Conservation (phyloP, 2,797 vertebrate species). For the Silurus aristotelis region DNA sequence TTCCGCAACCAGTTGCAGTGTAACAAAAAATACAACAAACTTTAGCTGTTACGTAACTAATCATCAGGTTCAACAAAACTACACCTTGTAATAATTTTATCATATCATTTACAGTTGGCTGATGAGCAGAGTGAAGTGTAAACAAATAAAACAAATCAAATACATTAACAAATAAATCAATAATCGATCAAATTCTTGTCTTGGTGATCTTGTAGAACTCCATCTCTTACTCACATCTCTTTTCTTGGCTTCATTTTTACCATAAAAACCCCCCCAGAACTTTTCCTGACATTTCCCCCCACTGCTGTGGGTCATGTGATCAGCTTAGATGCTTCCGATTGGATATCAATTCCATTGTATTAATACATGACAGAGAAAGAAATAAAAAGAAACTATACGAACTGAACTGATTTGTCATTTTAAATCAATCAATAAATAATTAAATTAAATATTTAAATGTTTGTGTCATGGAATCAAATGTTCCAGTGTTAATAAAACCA, state of each 20-base stretch:
- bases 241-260: background rate
- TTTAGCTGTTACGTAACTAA: background rate
- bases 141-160: background rate
- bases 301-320: background rate
- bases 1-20: background rate
- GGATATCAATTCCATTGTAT: background rate
- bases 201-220: too few species aligned
- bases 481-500: too few species aligned
- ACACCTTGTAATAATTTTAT: background rate
- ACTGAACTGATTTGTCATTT: too few species aligned
- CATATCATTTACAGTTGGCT: background rate
- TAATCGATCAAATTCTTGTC: background rate
- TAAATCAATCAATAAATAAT: too few species aligned
- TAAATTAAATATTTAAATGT: too few species aligned
- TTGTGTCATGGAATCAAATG: too few species aligned
- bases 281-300: background rate
- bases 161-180: background rate
- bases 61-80: background rate
- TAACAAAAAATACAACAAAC: background rate
- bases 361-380: too few species aligned
- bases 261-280: background rate
- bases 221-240: background rate
- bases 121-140: background rate
- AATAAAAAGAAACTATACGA: too few species aligned
- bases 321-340: background rate